phyloP scores from a whole-genome alignment of 2,888 invertebrate genomes.

The Erannis defoliaria region DNA sequence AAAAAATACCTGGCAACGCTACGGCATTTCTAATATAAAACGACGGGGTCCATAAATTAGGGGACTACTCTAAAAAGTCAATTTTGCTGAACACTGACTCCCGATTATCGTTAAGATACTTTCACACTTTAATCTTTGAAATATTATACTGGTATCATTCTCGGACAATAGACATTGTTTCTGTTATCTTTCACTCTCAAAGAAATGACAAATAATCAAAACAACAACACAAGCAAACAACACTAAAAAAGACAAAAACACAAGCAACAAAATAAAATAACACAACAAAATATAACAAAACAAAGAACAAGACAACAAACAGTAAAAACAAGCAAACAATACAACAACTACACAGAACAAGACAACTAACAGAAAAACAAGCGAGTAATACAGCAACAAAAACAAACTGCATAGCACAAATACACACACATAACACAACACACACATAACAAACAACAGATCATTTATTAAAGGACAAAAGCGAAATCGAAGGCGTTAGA shows the following conservation, averaged over 20 bases:
- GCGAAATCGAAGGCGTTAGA: neutral
- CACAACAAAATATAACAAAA: no score
- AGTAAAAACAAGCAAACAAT: no score
- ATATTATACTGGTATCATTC: constrained; percentile 34
- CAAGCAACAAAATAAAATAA: no score
- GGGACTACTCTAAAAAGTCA: constrained; percentile 64
- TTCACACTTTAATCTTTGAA: constrained; percentile 33
- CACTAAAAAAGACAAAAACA: neutral
- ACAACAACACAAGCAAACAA: neutral
- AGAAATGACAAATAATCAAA: neutral
- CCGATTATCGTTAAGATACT: constrained; percentile 55
- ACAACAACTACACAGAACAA: no score
- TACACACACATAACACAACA: no score
- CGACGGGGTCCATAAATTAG: constrained; percentile 73
- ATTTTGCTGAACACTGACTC: constrained; percentile 55
- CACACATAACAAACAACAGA: no score
- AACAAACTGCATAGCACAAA: no score
- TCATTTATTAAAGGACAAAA: neutral
- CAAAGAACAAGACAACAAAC: no score
- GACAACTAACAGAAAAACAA: no score
- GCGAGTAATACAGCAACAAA: no score
- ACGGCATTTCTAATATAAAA: constrained; percentile 65
- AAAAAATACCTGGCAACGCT: constrained; percentile 34
- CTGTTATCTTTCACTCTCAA: neutral
- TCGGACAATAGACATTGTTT: neutral